phyloP scores from a whole-genome alignment of 1,140 invertebrate species.

The Oncopeltus fasciatus region DNA sequence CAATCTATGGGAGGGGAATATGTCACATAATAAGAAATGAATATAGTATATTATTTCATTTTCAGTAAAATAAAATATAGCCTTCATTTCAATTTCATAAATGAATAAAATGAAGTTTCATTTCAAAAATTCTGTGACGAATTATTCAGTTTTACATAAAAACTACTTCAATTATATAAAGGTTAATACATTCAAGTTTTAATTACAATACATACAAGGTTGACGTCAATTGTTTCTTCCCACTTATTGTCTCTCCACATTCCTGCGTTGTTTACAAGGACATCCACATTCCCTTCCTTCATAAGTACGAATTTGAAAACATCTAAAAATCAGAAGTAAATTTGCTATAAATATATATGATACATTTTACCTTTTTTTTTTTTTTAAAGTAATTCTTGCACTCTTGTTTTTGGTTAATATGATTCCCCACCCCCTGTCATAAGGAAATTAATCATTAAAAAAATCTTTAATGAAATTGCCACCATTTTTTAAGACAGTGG shows the following conservation, averaged over 20 bases:
- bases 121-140: too few relatives aligned
- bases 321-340: not conserved
- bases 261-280: not conserved
- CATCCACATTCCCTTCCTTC: not conserved
- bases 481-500: not conserved
- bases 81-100: too few relatives aligned
- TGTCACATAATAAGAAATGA: too few relatives aligned
- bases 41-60: too few relatives aligned
- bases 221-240: not conserved
- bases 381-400: not conserved
- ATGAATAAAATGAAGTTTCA: too few relatives aligned
- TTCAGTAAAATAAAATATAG: too few relatives aligned
- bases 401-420: not conserved
- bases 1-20: too few relatives aligned
- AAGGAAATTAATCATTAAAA: not conserved
- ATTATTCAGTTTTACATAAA: too few relatives aligned
- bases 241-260: not conserved
- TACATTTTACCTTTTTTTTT: not conserved
- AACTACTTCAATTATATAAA: too few relatives aligned
- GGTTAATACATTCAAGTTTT: too few relatives aligned
- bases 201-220: not conserved
- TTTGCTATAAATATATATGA: not conserved
- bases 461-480: not conserved
- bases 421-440: not conserved
- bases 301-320: not conserved